Percentiles rank a stretch among this genome's conserved stretches.
Evolutionary conservation across 1,140 invertebrate species (phyloP).

Genomic region (Lasioglossum albipes): DNA sequence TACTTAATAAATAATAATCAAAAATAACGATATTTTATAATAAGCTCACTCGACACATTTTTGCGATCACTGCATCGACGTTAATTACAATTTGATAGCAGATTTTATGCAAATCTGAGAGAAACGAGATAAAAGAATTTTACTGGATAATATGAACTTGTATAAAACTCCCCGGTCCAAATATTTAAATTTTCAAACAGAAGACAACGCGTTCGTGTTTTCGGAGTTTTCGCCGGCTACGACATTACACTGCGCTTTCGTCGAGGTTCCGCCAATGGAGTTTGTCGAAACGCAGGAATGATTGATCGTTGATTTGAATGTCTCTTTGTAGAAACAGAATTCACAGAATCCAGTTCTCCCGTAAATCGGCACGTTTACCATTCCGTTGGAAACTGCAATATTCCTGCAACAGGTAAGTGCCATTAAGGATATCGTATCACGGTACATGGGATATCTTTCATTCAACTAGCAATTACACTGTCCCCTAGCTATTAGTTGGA

Average conservation of each 20-base stretch:
- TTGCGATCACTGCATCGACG: no score
- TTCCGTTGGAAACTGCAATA: constrained; percentile 70
- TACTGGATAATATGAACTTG: not conserved
- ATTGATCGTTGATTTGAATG: constrained; percentile 41
- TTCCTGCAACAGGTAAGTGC: constrained; percentile 64
- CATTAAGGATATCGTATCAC: no score
- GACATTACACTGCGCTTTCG: constrained; percentile 58
- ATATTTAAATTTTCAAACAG: constrained; percentile 39
- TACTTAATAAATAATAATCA: not conserved
- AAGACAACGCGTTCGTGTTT: constrained; percentile 58
- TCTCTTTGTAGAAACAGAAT: constrained; percentile 71
- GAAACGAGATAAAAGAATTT: no score
- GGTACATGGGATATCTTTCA: no score
- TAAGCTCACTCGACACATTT: not conserved
- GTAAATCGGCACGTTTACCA: constrained; percentile 69
- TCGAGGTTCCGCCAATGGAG: constrained; percentile 20
- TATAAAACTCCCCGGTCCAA: not conserved
- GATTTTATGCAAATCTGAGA: no score
- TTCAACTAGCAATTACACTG: no score
- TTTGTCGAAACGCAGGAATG: constrained; percentile 60
- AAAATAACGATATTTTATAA: not conserved
- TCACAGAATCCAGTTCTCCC: constrained; percentile 64
- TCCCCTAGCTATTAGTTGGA: no score
- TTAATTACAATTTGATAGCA: no score
- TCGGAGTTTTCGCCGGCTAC: constrained; percentile 66